Evolutionary conservation across 2,888 invertebrate species (phyloP).

Genomic region (Nomada flava): DNA sequence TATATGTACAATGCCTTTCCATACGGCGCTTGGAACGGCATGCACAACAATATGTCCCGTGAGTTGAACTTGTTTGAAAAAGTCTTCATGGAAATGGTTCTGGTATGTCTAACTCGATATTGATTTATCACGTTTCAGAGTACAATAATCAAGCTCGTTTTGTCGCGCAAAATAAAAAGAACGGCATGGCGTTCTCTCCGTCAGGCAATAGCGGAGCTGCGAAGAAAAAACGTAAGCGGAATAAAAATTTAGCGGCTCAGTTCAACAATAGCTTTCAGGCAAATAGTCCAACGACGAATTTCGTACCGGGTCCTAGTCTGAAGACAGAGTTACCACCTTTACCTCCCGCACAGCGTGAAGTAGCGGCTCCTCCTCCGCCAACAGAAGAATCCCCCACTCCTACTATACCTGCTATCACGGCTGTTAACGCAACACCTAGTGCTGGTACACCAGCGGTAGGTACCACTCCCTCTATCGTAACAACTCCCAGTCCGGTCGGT

Average conservation of each 20-base stretch:
- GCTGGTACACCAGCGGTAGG: conserved; percentile 72
- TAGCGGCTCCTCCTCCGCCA: conserved; percentile 86
- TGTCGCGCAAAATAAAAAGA: conserved; percentile 83
- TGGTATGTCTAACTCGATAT: background rate
- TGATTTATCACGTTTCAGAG: conserved; percentile 70
- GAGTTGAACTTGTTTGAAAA: conserved; percentile 53
- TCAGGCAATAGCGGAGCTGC: conserved; percentile 85
- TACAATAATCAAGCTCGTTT: conserved; percentile 81
- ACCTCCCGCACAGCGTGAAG: conserved; percentile 85
- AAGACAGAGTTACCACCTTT: conserved; percentile 84
- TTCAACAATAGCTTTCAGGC: conserved; percentile 84
- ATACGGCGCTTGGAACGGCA: conserved; percentile 78
- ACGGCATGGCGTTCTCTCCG: conserved; percentile 79
- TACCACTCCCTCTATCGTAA: conserved; percentile 75
- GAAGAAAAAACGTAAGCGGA: conserved; percentile 92
- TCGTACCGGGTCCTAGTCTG: conserved; percentile 69
- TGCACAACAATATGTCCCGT: conserved; percentile 79
- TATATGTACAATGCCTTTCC: conserved; percentile 78
- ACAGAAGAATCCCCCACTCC: conserved; percentile 79
- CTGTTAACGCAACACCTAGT: conserved; percentile 81
- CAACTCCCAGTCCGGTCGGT: conserved; percentile 86
- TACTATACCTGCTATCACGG: conserved; percentile 85
- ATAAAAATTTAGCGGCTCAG: conserved; percentile 85
- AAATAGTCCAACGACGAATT: conserved; percentile 70
- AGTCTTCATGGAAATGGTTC: background rate